Conservation (phyloP, 30 jellyfish, hydroid and myxozoan genomes). For the Aurelia aurita region DNA sequence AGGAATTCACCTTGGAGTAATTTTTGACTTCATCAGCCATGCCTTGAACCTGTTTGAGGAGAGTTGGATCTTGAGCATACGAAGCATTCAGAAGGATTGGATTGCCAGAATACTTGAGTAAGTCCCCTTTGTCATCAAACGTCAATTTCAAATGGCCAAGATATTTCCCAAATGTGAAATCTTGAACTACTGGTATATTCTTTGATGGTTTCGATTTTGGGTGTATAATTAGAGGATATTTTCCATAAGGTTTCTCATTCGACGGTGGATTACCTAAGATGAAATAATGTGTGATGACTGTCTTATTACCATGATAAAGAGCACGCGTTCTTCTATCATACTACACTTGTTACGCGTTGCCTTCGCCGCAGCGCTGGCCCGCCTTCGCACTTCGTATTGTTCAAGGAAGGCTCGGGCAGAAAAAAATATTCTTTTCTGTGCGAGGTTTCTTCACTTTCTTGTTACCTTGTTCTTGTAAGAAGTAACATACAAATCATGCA, state of each 20-base stretch:
- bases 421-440: too few species aligned
- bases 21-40: constrained; percentile 54
- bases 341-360: too few species aligned
- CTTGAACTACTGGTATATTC: constrained; percentile 92
- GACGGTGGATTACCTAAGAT: constrained; percentile 92
- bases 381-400: too few species aligned
- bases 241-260: constrained; percentile 77
- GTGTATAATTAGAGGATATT: constrained; percentile 73
- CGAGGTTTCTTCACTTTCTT: too few species aligned
- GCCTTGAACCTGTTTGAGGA: constrained; percentile 64
- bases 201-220: constrained; percentile 79
- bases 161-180: constrained; percentile 88
- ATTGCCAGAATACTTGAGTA: constrained; percentile 79
- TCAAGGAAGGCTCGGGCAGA: too few species aligned
- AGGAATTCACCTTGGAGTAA: constrained; percentile 45
- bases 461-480: too few species aligned
- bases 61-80: constrained; percentile 75
- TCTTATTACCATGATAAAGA: too few species aligned
- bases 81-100: constrained; percentile 88
- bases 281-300: neutral
- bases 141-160: constrained; percentile 86
- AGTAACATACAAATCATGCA: too few species aligned
- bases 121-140: constrained; percentile 87
- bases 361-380: too few species aligned
- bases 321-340: too few species aligned